Evolutionary conservation across 2,797 vertebrate genomes (phyloP), one percentile per base, ranked within the genome.

Genomic region (Adrianichthys oophorus): DNA sequence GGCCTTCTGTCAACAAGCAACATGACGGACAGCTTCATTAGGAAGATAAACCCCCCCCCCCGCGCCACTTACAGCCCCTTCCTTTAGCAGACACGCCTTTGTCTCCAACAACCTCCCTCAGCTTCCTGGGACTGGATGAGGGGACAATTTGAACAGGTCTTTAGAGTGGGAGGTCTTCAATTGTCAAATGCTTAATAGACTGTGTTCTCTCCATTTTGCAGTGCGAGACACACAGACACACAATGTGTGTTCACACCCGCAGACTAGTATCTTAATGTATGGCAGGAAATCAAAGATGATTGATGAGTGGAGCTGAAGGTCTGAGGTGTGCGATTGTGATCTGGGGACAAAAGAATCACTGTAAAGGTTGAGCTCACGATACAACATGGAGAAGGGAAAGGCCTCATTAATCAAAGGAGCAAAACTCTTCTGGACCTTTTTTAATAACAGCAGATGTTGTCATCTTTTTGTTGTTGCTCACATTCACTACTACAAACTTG

Each of bases 271-370:
- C 79, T 81, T 69, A 79, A 74, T 51, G 48, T 21, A 58, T 85
- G 89, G 82, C 90, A 91, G 87, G 78, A 92, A 91, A 91, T 92
- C 87, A 79, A 87, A 89, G 79, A 76, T 78, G 83, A 92, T 88
- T 80, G 80, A 91, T 91, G 86, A 84, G 65, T 53, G 52, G 67
- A 75, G 80, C 61, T 84, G 71, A 85, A 84, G 84, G 68, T 80
- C 80, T 64, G 78, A 84, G 67, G 84, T 83, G 85, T 85, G 71
- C 15, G 77, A 88, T 70, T 82, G 80, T 81, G 71, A 85, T 85
- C 68, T 15, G 43, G 58, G 78, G 72, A 87, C 85, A 88, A 87
- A 85, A 56, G 53, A 65, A 72, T 72, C 60, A 60, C 63, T 72
- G 66, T 15, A 74, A 66, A 85, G 88, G 80, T 86, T 87, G 83